Evolutionary conservation across 2,113 vertebrate genomes (phyloP).

Genomic region (Notothenia coriiceps): DNA sequence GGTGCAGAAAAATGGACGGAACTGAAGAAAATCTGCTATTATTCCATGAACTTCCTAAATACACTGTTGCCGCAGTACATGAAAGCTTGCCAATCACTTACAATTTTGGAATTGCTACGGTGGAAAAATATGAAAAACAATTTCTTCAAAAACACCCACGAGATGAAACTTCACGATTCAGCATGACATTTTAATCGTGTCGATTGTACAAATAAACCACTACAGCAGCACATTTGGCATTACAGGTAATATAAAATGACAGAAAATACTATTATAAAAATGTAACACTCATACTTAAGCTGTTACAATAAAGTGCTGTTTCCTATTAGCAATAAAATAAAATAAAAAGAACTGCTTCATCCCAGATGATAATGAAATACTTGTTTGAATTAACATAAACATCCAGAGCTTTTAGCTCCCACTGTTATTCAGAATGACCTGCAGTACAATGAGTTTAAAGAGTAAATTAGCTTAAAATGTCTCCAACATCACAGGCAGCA

Average conservation of each 20-base stretch:
- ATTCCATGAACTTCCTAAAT: neutral
- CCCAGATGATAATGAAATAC: neutral
- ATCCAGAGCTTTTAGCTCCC: neutral
- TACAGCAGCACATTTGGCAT: neutral
- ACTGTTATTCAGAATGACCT: neutral
- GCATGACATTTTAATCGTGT: slow-evolving; percentile 15
- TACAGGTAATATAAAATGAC: neutral
- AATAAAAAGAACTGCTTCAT: neutral
- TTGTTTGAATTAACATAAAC: slow-evolving; percentile 11
- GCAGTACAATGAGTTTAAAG: neutral
- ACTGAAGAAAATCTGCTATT: neutral
- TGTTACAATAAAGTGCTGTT: neutral
- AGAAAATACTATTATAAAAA: neutral
- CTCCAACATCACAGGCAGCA: neutral
- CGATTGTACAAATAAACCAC: slow-evolving; percentile 1
- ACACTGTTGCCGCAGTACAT: neutral
- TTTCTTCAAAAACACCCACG: slow-evolving; percentile 14
- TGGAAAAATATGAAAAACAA: slow-evolving; percentile 1
- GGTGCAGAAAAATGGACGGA: slow-evolving; percentile 20
- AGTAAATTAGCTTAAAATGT: slow-evolving; percentile 16
- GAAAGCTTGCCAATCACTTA: slow-evolving; percentile 31
- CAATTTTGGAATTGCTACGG: slow-evolving; percentile 29
- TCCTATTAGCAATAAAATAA: neutral
- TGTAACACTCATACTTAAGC: too few relatives aligned
- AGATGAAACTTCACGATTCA: neutral